Percentiles rank a stretch among this genome's conserved stretches.
Evolutionary conservation across 2,113 vertebrate genomes (phyloP).

Genomic region (Gavialis gangeticus): DNA sequence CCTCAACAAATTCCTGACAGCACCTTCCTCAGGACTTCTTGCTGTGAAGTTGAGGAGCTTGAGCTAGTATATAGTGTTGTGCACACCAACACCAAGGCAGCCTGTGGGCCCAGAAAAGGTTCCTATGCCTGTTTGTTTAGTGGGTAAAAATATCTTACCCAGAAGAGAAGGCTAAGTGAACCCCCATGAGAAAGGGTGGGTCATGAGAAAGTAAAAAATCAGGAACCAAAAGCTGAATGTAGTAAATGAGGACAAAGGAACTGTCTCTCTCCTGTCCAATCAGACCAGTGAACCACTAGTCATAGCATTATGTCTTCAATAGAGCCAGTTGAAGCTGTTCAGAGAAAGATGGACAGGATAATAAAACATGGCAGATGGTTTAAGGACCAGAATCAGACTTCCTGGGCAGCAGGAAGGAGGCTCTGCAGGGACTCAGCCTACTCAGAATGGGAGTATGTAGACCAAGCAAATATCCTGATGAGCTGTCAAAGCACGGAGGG

Average conservation of each 20-base stretch:
- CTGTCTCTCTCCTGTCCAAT: background rate
- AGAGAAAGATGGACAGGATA: too few relatives aligned
- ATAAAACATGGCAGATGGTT: too few relatives aligned
- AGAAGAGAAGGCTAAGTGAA: conserved; percentile 1
- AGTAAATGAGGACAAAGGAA: background rate
- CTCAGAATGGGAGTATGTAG: too few relatives aligned
- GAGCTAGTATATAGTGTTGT: background rate
- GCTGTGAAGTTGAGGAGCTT: background rate
- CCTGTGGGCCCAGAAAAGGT: conserved; percentile 21
- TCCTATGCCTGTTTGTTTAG: conserved; percentile 40
- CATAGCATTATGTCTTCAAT: background rate
- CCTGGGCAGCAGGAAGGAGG: too few relatives aligned
- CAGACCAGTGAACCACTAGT: background rate
- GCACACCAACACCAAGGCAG: conserved; percentile 52
- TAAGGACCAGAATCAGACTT: too few relatives aligned
- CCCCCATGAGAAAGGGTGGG: conserved; percentile 24
- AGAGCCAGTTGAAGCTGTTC: background rate
- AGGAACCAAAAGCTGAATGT: conserved; percentile 3
- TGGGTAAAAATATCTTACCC: conserved; percentile 46
- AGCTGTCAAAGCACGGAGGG: too few relatives aligned
- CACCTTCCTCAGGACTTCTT: background rate
- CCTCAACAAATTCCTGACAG: background rate
- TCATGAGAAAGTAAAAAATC: too few relatives aligned
- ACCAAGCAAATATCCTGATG: too few relatives aligned
- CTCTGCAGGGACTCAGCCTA: too few relatives aligned